A percentile compares a stretch with the other conserved stretches of the same genome.
phyloP scores from a whole-genome alignment of 2,797 vertebrate species.

The Fistularia commersonii region DNA sequence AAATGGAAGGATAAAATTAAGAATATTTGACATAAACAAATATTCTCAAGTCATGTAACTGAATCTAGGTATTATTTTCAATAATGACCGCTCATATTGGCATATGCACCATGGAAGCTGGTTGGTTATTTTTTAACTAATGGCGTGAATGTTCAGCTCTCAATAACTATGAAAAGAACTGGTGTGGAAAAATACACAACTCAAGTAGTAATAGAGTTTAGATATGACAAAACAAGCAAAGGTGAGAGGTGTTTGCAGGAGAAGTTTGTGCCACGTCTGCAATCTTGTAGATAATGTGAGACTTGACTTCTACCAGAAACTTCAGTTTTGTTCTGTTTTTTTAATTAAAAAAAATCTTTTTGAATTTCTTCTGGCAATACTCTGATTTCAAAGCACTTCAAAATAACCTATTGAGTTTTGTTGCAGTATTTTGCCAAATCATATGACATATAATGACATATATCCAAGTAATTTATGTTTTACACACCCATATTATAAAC shows the following conservation, averaged over 20 bases:
- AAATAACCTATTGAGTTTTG: background rate
- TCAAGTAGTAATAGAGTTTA: too few relatives aligned
- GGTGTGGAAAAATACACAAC: too few relatives aligned
- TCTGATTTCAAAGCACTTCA: constrained; percentile 13
- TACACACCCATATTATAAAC: too few relatives aligned
- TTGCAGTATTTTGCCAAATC: constrained; percentile 1
- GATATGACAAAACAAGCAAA: constrained; percentile 2
- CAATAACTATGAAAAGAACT: too few relatives aligned
- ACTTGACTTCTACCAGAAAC: too few relatives aligned
- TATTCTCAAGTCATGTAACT: constrained; percentile 47
- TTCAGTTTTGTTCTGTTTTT: too few relatives aligned
- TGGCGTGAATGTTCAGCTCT: too few relatives aligned
- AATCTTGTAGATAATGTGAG: constrained; percentile 3
- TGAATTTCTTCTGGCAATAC: too few relatives aligned
- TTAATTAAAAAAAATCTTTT: too few relatives aligned
- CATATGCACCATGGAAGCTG: constrained; percentile 4
- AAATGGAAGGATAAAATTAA: constrained; percentile 48
- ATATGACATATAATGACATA: too few relatives aligned
- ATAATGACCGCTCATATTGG: constrained; percentile 13
- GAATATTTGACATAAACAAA: constrained; percentile 46
- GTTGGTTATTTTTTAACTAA: too few relatives aligned
- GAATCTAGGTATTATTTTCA: constrained; percentile 23
- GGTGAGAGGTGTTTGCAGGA: constrained; percentile 18
- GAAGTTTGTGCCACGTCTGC: background rate
- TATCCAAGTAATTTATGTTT: too few relatives aligned